Evolutionary conservation across 2,888 invertebrate species (phyloP), one percentile per base, ranked within the genome.

Genomic region (Poecilobothrus nobilitatus): DNA sequence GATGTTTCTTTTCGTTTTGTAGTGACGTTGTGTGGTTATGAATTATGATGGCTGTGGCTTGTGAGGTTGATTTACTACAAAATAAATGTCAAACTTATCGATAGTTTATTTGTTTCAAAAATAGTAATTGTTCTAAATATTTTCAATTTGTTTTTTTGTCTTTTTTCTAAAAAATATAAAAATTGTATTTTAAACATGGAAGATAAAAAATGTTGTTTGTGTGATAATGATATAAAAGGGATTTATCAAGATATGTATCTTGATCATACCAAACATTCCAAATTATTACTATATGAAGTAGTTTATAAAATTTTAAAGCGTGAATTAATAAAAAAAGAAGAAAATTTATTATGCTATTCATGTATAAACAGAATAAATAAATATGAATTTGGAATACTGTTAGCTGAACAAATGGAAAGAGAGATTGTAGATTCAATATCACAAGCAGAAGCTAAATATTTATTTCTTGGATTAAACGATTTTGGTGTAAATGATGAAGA

Each of bases 321-420:
- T 15, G 27, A 22, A 15, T 63, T 22, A 15, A 63, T 63, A 12
- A 63, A 27, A 63, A 18, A 15, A 5, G 63, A 63, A 63, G 27
- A 22, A 63, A 63, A 63, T 33, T 41, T 65, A n/a, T 68, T 66
- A 21, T 73, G 73, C 41, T 12, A 65, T 12, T 53, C 67, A 21
- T 73, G 73, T 44, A 41, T 71, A 37, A 65, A 67, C 20, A 71
- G 71, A 67, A 69, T 73, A 63, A 71, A 72, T 66, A 70, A 72
- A 63, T 73, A 72, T 68, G 73, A 73, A 68, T 69, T 72, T 18
- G 72, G 71, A 6, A 66, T 53, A 10, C 27, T 22, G 15, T 72
- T 69, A 0, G 71, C 71, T 10, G 53, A 66, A 34, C 63, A 70
- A 44, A 67, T 72, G 15, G 70, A 73, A 68, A 68, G 68, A 53